Percentiles rank a stretch among this genome's conserved stretches.
These are phyloP conservation scores for Psittacula derbiana DNA, from an alignment of 2,797 vertebrate genomes.

Conservation along the genomic window DNA sequence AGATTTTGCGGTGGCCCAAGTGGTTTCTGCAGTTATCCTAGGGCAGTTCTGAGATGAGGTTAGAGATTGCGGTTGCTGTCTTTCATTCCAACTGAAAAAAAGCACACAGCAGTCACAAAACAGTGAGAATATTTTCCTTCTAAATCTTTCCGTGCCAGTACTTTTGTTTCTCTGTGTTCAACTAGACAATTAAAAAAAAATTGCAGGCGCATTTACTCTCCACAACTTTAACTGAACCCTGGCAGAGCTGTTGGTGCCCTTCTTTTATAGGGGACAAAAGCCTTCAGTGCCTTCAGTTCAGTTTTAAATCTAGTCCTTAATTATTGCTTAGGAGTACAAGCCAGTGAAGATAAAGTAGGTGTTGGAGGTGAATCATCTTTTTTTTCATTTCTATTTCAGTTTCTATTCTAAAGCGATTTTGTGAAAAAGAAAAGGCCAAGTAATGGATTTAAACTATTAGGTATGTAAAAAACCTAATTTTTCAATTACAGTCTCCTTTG, in stretches of 20 bases:
- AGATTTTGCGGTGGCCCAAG: neutral
- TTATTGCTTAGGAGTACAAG: neutral
- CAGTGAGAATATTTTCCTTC: neutral
- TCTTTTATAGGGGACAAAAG: neutral
- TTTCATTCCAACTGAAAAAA: conserved; percentile 20
- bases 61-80: neutral
- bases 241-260: neutral
- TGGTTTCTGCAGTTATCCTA: neutral
- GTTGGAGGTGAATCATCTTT: neutral
- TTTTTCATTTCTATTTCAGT: neutral
- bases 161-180: neutral
- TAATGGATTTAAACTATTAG: neutral
- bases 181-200: neutral
- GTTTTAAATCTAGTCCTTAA: neutral
- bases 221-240: neutral
- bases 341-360: neutral
- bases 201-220: neutral
- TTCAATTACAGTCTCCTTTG: neutral
- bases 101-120: neutral
- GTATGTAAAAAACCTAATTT: neutral
- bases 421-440: neutral
- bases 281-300: neutral
- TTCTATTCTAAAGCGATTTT: neutral
- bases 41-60: neutral
- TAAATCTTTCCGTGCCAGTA: neutral